Conservation (phyloP, 2,113 vertebrate genomes). For the Jaculus jaculus region DNA sequence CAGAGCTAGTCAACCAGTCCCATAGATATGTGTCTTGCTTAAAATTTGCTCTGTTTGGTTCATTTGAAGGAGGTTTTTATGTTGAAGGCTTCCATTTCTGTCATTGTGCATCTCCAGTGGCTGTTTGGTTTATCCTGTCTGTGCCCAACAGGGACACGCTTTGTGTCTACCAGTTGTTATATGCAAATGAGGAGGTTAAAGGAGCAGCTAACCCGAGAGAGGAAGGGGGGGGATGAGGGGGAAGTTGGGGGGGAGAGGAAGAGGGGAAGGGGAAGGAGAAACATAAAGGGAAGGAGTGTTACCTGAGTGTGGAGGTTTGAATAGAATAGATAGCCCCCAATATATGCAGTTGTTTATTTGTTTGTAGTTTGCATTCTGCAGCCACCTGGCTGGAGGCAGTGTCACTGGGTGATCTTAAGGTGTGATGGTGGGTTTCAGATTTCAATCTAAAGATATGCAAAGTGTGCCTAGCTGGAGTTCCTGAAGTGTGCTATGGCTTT, state of each 20-base stretch:
- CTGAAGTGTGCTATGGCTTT: too few relatives aligned
- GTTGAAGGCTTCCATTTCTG: neutral
- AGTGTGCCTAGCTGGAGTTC: too few relatives aligned
- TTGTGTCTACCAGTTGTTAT: neutral
- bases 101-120: neutral
- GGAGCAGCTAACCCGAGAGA: too few relatives aligned
- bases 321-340: too few relatives aligned
- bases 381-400: too few relatives aligned
- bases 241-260: neutral
- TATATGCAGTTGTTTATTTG: too few relatives aligned
- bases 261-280: neutral
- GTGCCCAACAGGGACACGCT: neutral
- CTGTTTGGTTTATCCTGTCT: neutral
- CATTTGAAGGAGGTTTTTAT: neutral
- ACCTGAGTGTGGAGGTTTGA: too few relatives aligned
- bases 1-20: neutral
- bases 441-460: too few relatives aligned
- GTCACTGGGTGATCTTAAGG: too few relatives aligned
- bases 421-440: too few relatives aligned
- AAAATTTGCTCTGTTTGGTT: neutral
- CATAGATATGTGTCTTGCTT: neutral
- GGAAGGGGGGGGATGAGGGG: neutral
- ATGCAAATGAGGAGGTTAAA: neutral
- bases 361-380: too few relatives aligned
- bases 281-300: neutral